These are phyloP conservation scores for Takifugu bimaculatus DNA, from an alignment of 2,113 vertebrate species.

Conservation along the genomic window DNA sequence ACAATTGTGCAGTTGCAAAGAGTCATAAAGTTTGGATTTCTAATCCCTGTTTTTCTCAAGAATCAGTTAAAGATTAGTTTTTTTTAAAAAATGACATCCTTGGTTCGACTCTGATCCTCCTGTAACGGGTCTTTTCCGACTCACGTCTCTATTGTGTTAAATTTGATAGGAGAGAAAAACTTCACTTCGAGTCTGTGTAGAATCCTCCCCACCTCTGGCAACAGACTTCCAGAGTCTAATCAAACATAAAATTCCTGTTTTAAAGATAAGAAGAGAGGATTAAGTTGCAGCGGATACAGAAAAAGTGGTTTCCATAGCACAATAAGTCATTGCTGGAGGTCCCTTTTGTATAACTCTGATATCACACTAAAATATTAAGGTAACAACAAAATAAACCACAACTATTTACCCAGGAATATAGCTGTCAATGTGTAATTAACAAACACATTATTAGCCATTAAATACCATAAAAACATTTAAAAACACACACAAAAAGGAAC, in stretches of 20 bases:
- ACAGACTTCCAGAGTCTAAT: constrained; percentile 25
- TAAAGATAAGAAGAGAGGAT: constrained; percentile 56
- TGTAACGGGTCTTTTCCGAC: constrained; percentile 17
- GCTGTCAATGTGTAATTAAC: too few species aligned
- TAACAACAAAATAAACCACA: too few species aligned
- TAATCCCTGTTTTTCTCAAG: too few species aligned
- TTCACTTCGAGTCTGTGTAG: background rate
- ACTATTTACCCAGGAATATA: too few species aligned
- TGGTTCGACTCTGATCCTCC: constrained; percentile 15
- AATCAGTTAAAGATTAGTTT: too few species aligned
- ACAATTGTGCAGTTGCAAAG: too few species aligned
- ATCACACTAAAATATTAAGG: too few species aligned
- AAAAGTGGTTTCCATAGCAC: constrained; percentile 33
- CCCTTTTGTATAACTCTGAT: background rate
- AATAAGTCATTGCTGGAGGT: constrained; percentile 13
- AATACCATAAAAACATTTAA: too few species aligned
- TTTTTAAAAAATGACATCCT: too few species aligned
- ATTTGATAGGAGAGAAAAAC: constrained; percentile 26
- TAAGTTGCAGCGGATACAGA: constrained; percentile 30
- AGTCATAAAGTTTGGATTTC: too few species aligned
- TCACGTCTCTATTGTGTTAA: constrained; percentile 1
- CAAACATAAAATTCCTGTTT: constrained; percentile 58
- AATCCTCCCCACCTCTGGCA: constrained; percentile 15
- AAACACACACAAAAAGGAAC: too few species aligned
- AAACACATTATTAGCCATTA: too few species aligned